Conservation (phyloP, 2,888 invertebrate genomes). For the Bombylius major region DNA sequence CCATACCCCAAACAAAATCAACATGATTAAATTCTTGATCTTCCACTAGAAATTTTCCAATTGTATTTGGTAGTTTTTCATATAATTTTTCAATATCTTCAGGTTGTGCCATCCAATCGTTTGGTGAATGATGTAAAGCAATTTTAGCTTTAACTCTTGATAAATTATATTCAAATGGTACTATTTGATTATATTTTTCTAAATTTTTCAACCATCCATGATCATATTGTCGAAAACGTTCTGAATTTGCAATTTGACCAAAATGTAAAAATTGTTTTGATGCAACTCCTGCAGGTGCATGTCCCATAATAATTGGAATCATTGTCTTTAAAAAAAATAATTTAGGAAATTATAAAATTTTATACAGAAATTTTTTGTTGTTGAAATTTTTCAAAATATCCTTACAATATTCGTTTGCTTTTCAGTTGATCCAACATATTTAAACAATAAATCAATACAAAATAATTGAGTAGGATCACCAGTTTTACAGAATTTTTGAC, state of each 20-base stretch:
- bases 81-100: slow-evolving; percentile 43
- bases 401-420: slow-evolving; percentile 35
- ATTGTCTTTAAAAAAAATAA: slow-evolving; percentile 29
- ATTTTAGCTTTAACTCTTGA: slow-evolving; percentile 35
- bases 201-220: slow-evolving; percentile 35
- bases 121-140: slow-evolving; percentile 43
- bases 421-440: slow-evolving; percentile 48
- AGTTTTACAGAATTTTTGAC: slow-evolving; percentile 43
- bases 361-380: not conserved
- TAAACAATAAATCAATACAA: slow-evolving; percentile 54
- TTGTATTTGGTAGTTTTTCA: slow-evolving; percentile 39
- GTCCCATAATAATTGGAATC: slow-evolving; percentile 44
- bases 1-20: slow-evolving; percentile 44
- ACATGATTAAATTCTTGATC: slow-evolving; percentile 43
- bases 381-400: slow-evolving; percentile 8
- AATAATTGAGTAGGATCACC: slow-evolving; percentile 43
- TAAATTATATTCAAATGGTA: slow-evolving; percentile 37
- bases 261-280: slow-evolving; percentile 40
- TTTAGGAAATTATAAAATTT: not conserved
- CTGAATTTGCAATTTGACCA: slow-evolving; percentile 32
- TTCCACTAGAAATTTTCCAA: slow-evolving; percentile 44
- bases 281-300: slow-evolving; percentile 44
- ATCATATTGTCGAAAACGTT: slow-evolving; percentile 36
- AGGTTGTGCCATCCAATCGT: slow-evolving; percentile 52
- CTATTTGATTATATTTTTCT: slow-evolving; percentile 33